Base-by-base conservation (phyloP, 2,888 invertebrate genomes). In the Harmothoe impar region DNA sequence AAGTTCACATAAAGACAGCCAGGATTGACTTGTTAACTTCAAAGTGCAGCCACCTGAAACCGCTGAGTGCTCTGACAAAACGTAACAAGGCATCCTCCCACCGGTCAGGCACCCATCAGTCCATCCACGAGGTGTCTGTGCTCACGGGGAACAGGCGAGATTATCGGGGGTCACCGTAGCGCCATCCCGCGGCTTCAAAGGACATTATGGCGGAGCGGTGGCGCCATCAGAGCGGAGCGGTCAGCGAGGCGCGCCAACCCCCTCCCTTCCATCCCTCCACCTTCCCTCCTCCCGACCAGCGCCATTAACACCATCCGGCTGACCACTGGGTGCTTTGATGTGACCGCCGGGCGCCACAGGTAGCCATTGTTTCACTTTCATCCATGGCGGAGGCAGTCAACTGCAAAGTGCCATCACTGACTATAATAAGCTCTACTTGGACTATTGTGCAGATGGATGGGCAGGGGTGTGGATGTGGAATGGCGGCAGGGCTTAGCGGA, bases 311-410 rank as follows among this genome's bases (percentile, higher is more conserved):
- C 72, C 72, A 29, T 25, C 25, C 72, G 15, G n/a, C 72, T 25
- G n/a, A 29, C 25, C 29, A 29, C 72, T 15, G 72, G 7, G 5
- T 25, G 5, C 84, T 84, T 84, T 84, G 84, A 84, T 33, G n/a
- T 84, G 35, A 25, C 43, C 84, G 84, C 35, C 84, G 72, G 72
- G 17, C 43, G 25, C 15, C 43, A 23, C 84, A 51, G 43, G 43
- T 84, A 84, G 84, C 23, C 84, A 84, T 84, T 84, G 84, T 84
- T 84, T 84, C 84, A 84, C 84, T 84, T 84, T 84, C 84, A 84
- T 84, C 84, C 84, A 84, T 23, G 84, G 84, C n/a, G 84, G 5
- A 43, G 43, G 84, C 84, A 43, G 84, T 84, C 35, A 84, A 43
- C 84, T 43, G 84, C 84, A 29, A 84, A 84, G 84, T 84, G 84